These are phyloP conservation scores for Rhamphomyia laevipes DNA, from an alignment of 2,888 invertebrate genomes.

Conservation along the genomic window DNA sequence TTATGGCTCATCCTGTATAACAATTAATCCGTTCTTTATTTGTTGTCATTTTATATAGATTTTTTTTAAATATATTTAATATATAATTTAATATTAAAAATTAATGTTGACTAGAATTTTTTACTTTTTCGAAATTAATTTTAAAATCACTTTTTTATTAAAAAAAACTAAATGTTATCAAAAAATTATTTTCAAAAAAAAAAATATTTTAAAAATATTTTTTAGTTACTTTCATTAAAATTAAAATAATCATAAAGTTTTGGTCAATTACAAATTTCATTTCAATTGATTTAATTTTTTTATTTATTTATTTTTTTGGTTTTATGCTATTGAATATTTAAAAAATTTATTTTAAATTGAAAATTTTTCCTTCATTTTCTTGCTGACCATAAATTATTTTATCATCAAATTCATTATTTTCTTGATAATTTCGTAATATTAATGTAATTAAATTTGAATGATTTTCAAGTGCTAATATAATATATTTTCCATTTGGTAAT, in stretches of 20 bases:
- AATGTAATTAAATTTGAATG: conserved; percentile 52
- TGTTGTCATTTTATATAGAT: too few relatives aligned
- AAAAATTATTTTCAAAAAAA: too few relatives aligned
- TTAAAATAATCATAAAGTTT: neutral
- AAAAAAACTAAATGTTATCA: too few relatives aligned
- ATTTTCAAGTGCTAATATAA: conserved; percentile 58
- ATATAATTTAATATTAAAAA: too few relatives aligned
- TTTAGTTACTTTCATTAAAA: neutral
- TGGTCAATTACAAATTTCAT: neutral
- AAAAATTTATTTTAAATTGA: conserved; percentile 39
- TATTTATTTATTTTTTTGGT: neutral
- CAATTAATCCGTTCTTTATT: too few relatives aligned
- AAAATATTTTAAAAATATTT: too few relatives aligned
- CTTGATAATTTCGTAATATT: conserved; percentile 39
- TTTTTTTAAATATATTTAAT: too few relatives aligned
- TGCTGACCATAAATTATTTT: conserved; percentile 40
- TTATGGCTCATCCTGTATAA: too few relatives aligned
- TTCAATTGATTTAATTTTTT: neutral
- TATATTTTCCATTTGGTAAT: conserved; percentile 55
- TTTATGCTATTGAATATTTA: too few relatives aligned
- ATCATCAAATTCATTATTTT: conserved; percentile 23
- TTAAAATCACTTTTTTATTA: too few relatives aligned
- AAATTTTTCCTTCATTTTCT: conserved; percentile 47
- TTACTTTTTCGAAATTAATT: too few relatives aligned
- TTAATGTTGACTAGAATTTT: too few relatives aligned